Base-by-base conservation (phyloP, 2,888 invertebrate species). In the Autographa gamma region DNA sequence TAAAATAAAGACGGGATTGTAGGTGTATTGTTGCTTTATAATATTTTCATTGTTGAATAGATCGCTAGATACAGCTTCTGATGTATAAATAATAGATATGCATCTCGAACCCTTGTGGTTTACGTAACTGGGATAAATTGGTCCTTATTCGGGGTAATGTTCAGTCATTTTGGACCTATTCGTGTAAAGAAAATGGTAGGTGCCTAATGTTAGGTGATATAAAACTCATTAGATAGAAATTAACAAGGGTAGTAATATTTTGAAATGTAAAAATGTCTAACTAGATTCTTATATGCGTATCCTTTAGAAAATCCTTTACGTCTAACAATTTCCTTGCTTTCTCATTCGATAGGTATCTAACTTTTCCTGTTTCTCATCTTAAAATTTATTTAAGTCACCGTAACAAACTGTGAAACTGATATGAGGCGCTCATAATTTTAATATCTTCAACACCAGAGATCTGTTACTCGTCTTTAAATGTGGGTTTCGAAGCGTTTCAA, bases 1-100 rank as follows among this genome's bases (percentile, higher is more conserved):
- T 90, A 85, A 89, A 90, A 88, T 90, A 90, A 90, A 89, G 89
- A 87, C 87, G 82, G 85, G 82, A 85, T 85, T 84, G 74, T 73
- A 74, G 60, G 59, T 73, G 85, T 76, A 85, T 89, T 89, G 89
- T 89, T 81, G 74, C 68, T 77, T 81, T 83, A 77, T 79, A 73
- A 86, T 82, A 83, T 87, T 88, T 86, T 87, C 83, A 84, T 86
- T 84, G 85, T 84, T 81, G 74, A 84, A 78, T 78, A 76, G 81
- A 75, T 83, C 72, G 69, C 43, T 73, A 63, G 76, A 84, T 82
- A 82, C 73, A 77, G 81, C 68, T 71, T 69, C 66, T 67, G 69
- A 76, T 79, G 74, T 81, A 78, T 76, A 80, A 77, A 56, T 56
- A 56, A 65, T 61, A 68, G 71, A 74, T 71, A 71, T 63, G 68